Evolutionary conservation across 2,797 vertebrate species (phyloP), one percentile per base, ranked within the genome.

Genomic region (Selene dorsalis): DNA sequence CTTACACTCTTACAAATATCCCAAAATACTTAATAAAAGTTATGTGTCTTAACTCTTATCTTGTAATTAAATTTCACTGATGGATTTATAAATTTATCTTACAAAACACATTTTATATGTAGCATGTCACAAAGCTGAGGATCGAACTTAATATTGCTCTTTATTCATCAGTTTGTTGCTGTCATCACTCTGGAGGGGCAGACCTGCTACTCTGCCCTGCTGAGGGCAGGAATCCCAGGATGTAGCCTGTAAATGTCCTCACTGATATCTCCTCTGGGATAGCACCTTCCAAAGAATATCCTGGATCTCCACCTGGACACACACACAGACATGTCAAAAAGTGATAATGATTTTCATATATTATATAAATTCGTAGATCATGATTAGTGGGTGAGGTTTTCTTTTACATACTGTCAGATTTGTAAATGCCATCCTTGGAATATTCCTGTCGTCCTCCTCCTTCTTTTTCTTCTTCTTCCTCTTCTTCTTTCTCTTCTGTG

Each of bases 251-350:
- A 39, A 99, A 97, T 55, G 91, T 93, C 82, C 95, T 93, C 69
- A 94, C 75, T 39, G 96, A 95, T 86, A 99, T 95, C 91, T 96
- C 93, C 4, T 93, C 88, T n/a, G 97, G 96, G 70, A 99, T 95
- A n/a, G 88, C 88, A 63, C 6, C 24, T 84, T 95, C 95, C 70
- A 94, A 85, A 56, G 91, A 79, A 85, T 86, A 88, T 62, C 93
- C 88, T 47, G 92, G 85, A 85, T 90, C 93, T 94, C 65, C 85
- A 75, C 47, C 89, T 91, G 70, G 30, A 65, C 35, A 76, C 43
- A 85, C 8, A 67, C 32, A 78, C 22, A 88, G 17, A 82, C 12
- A 78, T 16, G 55, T 26, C 2, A 52, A 60, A 57, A 32, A 66
- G 12, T 20, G 4, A 57, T 30, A 0, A 48, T 69, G 43, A 26